These are phyloP conservation scores for Emydocephalus ijimae DNA, from an alignment of 2,113 vertebrate species.

Conservation along the genomic window DNA sequence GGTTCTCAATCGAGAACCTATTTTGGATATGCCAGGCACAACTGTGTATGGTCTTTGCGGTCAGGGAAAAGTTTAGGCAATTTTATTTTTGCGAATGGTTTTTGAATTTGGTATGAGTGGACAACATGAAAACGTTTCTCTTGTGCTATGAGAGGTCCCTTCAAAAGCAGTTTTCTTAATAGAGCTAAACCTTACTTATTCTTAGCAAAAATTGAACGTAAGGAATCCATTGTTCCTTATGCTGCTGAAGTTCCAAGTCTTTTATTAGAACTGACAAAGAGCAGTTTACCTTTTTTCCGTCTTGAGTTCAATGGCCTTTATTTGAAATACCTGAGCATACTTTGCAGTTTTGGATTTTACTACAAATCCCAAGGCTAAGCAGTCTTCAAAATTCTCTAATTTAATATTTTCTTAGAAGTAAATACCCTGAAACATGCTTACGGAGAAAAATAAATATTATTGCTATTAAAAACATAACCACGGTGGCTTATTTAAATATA, in stretches of 20 bases:
- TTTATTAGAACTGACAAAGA: no score
- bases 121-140: background rate
- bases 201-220: background rate
- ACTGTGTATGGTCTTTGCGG: background rate
- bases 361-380: background rate
- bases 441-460: no score
- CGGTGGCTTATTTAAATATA: background rate
- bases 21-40: background rate
- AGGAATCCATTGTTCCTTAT: background rate
- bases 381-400: background rate
- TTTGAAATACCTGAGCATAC: background rate
- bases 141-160: background rate
- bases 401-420: background rate
- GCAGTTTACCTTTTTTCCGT: no score
- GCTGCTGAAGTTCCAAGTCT: no score
- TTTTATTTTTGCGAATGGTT: background rate
- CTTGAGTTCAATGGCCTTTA: background rate
- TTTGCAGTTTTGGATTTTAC: background rate
- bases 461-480: background rate
- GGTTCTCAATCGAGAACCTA: background rate
- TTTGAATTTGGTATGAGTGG: background rate
- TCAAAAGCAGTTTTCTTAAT: background rate
- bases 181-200: background rate
- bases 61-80: background rate
- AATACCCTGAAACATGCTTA: background rate